phyloP scores from a whole-genome alignment of 2,797 vertebrate species.

The Rhyacichthys aspro region DNA sequence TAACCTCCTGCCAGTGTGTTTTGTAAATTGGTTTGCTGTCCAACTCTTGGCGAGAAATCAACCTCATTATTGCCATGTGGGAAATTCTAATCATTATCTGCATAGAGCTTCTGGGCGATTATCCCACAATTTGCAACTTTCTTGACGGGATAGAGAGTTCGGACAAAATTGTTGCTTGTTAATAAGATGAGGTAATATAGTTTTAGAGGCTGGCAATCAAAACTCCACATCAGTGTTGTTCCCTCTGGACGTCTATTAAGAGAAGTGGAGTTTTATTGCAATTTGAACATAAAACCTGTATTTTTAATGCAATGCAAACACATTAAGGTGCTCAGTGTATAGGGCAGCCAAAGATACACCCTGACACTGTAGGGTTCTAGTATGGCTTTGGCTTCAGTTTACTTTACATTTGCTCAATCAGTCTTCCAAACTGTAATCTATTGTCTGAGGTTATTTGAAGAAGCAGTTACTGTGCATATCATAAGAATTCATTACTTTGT shows the following conservation, averaged over 20 bases:
- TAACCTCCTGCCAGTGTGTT: slow-evolving; percentile 60
- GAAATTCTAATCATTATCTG: slow-evolving; percentile 63
- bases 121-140: slow-evolving; percentile 26
- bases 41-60: slow-evolving; percentile 67
- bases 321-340: background rate
- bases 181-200: slow-evolving; percentile 13
- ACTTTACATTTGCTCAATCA: too few relatives aligned
- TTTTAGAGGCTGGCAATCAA: slow-evolving; percentile 12
- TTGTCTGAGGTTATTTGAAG: too few relatives aligned
- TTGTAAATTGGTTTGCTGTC: slow-evolving; percentile 54
- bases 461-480: too few relatives aligned
- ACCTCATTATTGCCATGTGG: slow-evolving; percentile 63
- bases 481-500: too few relatives aligned
- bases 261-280: slow-evolving; percentile 1
- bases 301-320: background rate
- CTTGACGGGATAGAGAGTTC: slow-evolving; percentile 24
- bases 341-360: background rate
- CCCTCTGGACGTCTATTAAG: slow-evolving; percentile 6
- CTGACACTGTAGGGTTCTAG: too few relatives aligned
- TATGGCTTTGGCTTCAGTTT: too few relatives aligned
- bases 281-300: background rate
- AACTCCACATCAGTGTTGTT: slow-evolving; percentile 2
- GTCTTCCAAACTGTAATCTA: too few relatives aligned
- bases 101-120: slow-evolving; percentile 47
- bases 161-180: slow-evolving; percentile 21